Evolutionary conservation across 2,113 vertebrate genomes (phyloP).

Genomic region (Paracanthobrama guichenoti): DNA sequence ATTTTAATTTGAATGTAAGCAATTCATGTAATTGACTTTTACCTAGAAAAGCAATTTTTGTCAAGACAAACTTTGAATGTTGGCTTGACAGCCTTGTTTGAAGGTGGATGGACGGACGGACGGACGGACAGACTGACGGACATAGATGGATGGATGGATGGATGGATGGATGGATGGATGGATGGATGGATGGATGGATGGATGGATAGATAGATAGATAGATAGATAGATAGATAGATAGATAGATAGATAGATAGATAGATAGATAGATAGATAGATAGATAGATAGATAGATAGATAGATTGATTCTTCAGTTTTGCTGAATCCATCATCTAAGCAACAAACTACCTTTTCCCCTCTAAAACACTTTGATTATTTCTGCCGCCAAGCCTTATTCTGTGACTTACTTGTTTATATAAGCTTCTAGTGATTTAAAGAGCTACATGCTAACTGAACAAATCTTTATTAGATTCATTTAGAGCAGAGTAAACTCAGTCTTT

Average conservation of each 20-base stretch:
- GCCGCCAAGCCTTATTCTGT: neutral
- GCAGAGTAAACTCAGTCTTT: constrained; percentile 44
- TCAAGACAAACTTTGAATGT: neutral
- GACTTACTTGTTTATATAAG: constrained; percentile 17
- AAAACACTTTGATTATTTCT: constrained; percentile 29
- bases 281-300: too few species aligned
- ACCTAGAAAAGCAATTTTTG: neutral
- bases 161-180: too few species aligned
- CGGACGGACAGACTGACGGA: too few species aligned
- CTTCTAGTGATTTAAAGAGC: constrained; percentile 42
- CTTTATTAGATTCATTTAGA: constrained; percentile 51
- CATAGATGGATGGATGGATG: too few species aligned
- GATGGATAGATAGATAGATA: too few species aligned
- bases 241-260: too few species aligned
- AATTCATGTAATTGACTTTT: neutral
- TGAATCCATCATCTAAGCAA: neutral
- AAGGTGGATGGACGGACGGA: neutral
- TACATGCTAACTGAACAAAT: constrained; percentile 46
- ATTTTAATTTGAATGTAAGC: neutral
- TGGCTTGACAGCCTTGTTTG: neutral
- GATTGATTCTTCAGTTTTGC: neutral
- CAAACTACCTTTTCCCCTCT: neutral
- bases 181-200: too few species aligned
- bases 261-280: too few species aligned
- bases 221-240: too few species aligned